These are phyloP conservation scores for Phoenicopterus ruber DNA, from an alignment of 2,113 vertebrate species.

Conservation along the genomic window DNA sequence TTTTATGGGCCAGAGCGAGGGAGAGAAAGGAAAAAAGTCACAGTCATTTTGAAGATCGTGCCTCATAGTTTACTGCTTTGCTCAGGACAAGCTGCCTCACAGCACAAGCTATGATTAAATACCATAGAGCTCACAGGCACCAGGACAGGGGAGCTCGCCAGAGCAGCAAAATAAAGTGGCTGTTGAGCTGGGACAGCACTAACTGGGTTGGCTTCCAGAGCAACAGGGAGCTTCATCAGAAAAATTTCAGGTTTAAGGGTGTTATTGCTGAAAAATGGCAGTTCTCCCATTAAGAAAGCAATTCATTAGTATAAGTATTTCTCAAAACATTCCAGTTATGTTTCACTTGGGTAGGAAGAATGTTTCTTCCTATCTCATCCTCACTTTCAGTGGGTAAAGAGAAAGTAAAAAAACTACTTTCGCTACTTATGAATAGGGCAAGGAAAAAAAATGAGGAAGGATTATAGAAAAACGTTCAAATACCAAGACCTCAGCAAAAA, in stretches of 20 bases:
- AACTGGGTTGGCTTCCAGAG: background rate
- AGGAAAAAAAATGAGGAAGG: background rate
- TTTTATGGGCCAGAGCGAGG: background rate
- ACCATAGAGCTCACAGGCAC: background rate
- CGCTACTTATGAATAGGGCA: background rate
- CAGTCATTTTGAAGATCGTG: background rate
- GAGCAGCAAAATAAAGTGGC: background rate
- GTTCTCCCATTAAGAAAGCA: background rate
- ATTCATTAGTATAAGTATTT: background rate
- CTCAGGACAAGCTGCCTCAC: background rate
- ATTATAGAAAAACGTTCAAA: background rate
- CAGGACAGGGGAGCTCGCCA: background rate
- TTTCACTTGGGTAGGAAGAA: background rate
- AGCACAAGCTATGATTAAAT: background rate
- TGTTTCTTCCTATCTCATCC: background rate
- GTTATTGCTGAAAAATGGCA: background rate
- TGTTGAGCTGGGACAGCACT: background rate
- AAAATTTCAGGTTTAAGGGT: background rate
- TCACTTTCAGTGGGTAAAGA: background rate
- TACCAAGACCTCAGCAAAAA: background rate
- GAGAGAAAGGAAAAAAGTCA: background rate
- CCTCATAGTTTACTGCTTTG: background rate
- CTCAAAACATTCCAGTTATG: background rate
- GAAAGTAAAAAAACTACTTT: background rate
- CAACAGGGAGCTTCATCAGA: background rate